Conservation (phyloP, 1,140 invertebrate species). For the Capitella teleta region DNA sequence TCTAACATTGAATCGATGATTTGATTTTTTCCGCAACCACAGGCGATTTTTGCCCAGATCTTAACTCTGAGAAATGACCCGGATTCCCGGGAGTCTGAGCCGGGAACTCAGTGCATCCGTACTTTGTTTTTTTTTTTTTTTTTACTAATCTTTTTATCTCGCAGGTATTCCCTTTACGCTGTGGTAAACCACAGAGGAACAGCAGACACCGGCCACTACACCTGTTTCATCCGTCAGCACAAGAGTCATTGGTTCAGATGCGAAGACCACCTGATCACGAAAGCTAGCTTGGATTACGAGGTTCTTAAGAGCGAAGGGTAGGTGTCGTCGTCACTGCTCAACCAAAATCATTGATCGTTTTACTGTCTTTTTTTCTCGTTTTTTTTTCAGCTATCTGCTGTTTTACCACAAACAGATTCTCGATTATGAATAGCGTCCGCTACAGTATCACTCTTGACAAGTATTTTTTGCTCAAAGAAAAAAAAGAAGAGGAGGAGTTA, state of each 20-base stretch:
- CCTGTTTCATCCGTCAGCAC: slow-evolving; percentile 82
- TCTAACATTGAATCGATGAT: no score
- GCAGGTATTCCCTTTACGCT: slow-evolving; percentile 81
- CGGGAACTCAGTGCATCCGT: no score
- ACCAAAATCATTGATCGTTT: not conserved
- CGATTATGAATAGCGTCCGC: slow-evolving; percentile 70
- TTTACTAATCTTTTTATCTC: slow-evolving; percentile 9
- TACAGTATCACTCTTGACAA: no score
- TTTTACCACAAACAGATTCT: slow-evolving; percentile 88
- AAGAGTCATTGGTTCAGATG: slow-evolving; percentile 92
- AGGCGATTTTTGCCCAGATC: no score
- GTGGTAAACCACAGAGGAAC: slow-evolving; percentile 93
- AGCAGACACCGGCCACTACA: slow-evolving; percentile 88
- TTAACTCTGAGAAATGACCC: no score
- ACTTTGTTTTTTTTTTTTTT: no score
- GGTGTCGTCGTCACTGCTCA: slow-evolving; percentile 20
- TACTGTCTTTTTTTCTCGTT: slow-evolving; percentile 22
- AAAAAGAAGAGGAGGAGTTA: no score
- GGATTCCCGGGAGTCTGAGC: no score
- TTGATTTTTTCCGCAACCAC: no score
- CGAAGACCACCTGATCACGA: slow-evolving; percentile 87
- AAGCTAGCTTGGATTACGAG: slow-evolving; percentile 70
- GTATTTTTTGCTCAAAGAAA: no score
- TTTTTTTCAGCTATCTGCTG: slow-evolving; percentile 64
- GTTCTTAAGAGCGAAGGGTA: slow-evolving; percentile 91